These are phyloP conservation scores for Agrotis segetum DNA, from an alignment of 2,888 invertebrate genomes.

Conservation along the genomic window DNA sequence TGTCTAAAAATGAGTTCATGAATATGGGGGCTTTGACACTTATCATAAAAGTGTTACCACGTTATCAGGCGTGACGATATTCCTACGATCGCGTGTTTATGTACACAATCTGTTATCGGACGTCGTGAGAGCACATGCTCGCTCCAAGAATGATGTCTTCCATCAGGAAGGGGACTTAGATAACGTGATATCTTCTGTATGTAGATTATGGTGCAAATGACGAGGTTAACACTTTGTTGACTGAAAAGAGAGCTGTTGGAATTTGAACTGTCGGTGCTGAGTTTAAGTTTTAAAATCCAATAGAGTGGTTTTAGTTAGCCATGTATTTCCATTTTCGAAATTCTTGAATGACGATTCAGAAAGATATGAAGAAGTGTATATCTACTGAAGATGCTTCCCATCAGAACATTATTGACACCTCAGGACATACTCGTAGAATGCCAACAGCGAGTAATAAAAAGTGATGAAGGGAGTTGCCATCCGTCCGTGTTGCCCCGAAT, in stretches of 20 bases:
- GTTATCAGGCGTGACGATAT: slow-evolving; percentile 30
- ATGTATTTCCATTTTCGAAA: background rate
- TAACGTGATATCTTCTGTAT: slow-evolving; percentile 45
- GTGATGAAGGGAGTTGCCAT: no score
- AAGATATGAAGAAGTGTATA: no score
- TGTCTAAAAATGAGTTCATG: background rate
- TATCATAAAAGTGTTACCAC: slow-evolving; percentile 42
- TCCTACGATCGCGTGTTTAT: slow-evolving; percentile 19
- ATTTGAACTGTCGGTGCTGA: background rate
- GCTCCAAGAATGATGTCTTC: slow-evolving; percentile 14
- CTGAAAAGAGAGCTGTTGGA: background rate
- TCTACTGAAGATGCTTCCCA: no score
- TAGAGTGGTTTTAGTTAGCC: background rate
- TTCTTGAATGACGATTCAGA: no score
- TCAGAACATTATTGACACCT: no score
- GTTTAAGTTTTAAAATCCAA: background rate
- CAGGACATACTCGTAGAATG: no score
- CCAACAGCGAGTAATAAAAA: no score
- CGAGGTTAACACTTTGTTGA: slow-evolving; percentile 4
- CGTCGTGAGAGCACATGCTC: slow-evolving; percentile 15
- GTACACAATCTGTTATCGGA: slow-evolving; percentile 36
- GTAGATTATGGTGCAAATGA: slow-evolving; percentile 27
- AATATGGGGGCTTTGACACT: slow-evolving; percentile 34
- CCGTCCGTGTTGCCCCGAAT: no score
- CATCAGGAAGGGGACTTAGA: slow-evolving; percentile 23